A percentile compares a stretch with the other conserved stretches of the same genome.
phyloP scores from a whole-genome alignment of 2,113 vertebrate genomes.

The Vimba vimba region DNA sequence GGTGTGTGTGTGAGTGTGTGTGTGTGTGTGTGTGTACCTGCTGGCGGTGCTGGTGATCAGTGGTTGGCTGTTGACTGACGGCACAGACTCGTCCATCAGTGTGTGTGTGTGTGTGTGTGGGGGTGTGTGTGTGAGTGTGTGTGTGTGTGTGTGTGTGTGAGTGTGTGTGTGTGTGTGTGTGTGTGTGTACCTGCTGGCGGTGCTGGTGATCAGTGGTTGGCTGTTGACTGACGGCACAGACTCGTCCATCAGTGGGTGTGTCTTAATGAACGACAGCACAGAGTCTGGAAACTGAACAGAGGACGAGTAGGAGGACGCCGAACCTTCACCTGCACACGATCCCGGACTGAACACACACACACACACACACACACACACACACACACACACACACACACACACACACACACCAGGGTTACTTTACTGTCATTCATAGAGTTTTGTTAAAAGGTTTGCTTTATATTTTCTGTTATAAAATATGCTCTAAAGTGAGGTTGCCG shows the following conservation, averaged over 20 bases:
- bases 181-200: conserved; percentile 76
- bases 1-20: no score
- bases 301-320: conserved; percentile 69
- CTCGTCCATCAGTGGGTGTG: conserved; percentile 87
- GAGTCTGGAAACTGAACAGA: conserved; percentile 88
- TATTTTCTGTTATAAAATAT: no score
- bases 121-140: no score
- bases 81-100: conserved; percentile 84
- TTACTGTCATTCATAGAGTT: no score
- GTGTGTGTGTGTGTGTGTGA: no score
- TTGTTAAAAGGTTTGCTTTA: no score
- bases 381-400: no score
- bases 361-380: no score
- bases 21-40: conserved; percentile 69
- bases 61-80: conserved; percentile 76
- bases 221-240: conserved; percentile 76
- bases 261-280: conserved; percentile 87
- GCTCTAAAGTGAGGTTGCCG: no score
- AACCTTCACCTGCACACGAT: conserved; percentile 82
- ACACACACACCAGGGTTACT: neutral
- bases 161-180: neutral
- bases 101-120: no score
- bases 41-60: conserved; percentile 83
- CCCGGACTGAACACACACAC: conserved; percentile 78
- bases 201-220: conserved; percentile 83